A percentile compares a stretch with the other conserved stretches of the same genome.
These are phyloP conservation scores for Dryoscopus gambensis DNA, from an alignment of 2,113 vertebrate genomes.

Conservation along the genomic window DNA sequence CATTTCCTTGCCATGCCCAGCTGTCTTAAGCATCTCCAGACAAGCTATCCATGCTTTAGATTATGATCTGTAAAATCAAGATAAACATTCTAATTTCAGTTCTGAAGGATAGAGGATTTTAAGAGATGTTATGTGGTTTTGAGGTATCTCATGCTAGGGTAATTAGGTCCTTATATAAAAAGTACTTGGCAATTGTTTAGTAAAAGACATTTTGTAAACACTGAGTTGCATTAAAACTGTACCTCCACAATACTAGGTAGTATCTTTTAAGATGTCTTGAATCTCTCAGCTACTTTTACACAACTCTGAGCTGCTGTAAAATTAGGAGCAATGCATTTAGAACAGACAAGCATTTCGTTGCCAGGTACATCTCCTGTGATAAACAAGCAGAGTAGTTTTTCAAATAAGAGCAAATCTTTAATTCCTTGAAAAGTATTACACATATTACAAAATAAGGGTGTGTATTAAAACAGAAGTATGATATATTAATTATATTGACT, in stretches of 20 bases:
- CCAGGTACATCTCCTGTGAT: neutral
- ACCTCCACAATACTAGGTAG: neutral
- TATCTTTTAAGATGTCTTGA: neutral
- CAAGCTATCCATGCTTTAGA: neutral
- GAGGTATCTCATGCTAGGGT: neutral
- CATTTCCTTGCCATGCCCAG: neutral
- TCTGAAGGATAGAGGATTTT: neutral
- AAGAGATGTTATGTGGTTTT: neutral
- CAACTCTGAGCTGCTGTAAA: neutral
- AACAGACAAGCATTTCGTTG: neutral
- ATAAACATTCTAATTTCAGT: neutral
- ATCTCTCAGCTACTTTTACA: neutral
- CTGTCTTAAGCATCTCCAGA: neutral
- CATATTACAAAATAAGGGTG: neutral
- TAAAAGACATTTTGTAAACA: neutral
- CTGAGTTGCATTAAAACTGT: neutral
- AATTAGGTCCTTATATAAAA: neutral
- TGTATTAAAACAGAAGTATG: neutral
- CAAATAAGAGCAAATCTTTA: neutral
- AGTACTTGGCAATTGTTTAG: neutral
- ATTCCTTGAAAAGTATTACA: neutral
- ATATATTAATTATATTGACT: neutral
- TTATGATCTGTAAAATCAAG: neutral
- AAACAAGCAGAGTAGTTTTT: neutral
- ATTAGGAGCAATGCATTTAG: neutral